Evolutionary conservation across 1,140 invertebrate species (phyloP).

Genomic region (Meloidogyne hapla): DNA sequence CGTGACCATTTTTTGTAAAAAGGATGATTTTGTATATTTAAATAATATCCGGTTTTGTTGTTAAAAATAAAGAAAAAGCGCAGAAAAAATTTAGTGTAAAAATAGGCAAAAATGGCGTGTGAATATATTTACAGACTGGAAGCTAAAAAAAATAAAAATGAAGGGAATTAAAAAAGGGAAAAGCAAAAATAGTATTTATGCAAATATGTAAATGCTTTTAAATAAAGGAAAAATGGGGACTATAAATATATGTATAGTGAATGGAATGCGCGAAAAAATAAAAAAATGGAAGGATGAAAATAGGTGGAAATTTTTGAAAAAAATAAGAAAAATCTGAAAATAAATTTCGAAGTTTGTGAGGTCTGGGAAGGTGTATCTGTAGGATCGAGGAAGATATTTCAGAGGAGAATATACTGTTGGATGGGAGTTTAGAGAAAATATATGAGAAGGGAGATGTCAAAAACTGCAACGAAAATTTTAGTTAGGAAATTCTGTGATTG

Average conservation of each 20-base stretch:
- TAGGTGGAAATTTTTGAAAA: not conserved
- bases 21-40: not conserved
- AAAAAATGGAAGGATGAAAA: too few species aligned
- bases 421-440: too few species aligned
- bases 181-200: not conserved
- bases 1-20: not conserved
- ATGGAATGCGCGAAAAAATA: not conserved
- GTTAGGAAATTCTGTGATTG: too few species aligned
- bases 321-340: not conserved
- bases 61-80: not conserved
- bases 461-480: too few species aligned
- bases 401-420: too few species aligned
- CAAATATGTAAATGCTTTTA: not conserved
- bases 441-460: too few species aligned
- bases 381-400: too few species aligned
- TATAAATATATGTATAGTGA: not conserved
- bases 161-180: not conserved
- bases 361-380: too few species aligned
- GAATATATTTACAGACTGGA: not conserved
- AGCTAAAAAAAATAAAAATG: conserved; percentile 7
- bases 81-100: not conserved
- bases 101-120: not conserved
- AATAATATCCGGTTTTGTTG: not conserved
- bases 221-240: not conserved
- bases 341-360: too few species aligned